Percentiles rank a stretch among this genome's conserved stretches.
Evolutionary conservation across 2,113 vertebrate genomes (phyloP).

Genomic region (Otis tarda): DNA sequence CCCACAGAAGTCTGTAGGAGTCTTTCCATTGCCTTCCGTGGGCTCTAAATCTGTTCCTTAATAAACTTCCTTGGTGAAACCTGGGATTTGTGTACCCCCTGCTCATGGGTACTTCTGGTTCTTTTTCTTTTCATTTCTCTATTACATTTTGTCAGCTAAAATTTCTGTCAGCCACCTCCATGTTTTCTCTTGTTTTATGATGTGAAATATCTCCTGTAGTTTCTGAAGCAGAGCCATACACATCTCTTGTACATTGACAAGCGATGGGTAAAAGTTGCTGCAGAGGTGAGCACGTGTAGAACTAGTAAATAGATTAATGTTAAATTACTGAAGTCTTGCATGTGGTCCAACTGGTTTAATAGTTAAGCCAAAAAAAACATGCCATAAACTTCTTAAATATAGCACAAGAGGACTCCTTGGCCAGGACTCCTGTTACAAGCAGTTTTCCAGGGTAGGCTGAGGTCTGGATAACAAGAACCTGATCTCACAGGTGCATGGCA

Average conservation of each 20-base stretch:
- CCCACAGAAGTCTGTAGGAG: background rate
- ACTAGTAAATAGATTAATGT: background rate
- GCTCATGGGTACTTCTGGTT: background rate
- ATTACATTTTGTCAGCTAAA: background rate
- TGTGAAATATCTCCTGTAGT: background rate
- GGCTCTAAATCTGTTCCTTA: background rate
- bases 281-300: background rate
- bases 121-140: background rate
- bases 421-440: background rate
- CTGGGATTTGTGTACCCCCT: background rate
- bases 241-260: background rate
- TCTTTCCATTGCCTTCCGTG: background rate
- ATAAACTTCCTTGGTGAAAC: background rate
- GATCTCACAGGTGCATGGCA: background rate
- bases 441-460: background rate
- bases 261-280: background rate
- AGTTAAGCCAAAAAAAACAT: background rate
- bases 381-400: background rate
- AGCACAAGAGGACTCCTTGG: background rate
- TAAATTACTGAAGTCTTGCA: background rate
- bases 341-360: background rate
- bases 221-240: background rate
- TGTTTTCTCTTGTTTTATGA: background rate
- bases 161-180: background rate
- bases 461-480: background rate